A percentile compares a stretch with the other conserved stretches of the same genome.
These are phyloP conservation scores for Hydrocynus forskahlii DNA, from an alignment of 2,797 vertebrate species.

Conservation along the genomic window DNA sequence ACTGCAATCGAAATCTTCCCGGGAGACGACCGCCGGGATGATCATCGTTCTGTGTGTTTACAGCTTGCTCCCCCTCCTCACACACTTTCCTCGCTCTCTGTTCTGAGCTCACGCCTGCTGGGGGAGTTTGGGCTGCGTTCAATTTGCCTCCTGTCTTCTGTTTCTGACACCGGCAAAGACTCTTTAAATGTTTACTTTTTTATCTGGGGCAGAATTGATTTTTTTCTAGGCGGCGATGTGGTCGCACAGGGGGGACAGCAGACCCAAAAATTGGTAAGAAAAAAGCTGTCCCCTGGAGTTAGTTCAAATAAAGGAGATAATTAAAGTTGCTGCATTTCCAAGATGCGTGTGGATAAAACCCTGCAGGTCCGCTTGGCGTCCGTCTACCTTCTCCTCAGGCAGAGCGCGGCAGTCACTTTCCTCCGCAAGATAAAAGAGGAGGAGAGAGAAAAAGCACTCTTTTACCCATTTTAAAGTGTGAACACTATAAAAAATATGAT, in stretches of 20 bases:
- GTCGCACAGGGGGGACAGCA: background rate
- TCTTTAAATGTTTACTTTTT: conserved; percentile 40
- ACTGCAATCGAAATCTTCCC: conserved; percentile 6
- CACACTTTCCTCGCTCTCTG: background rate
- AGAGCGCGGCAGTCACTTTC: conserved; percentile 21
- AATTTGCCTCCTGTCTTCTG: conserved; percentile 6
- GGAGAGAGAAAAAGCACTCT: conserved; percentile 13
- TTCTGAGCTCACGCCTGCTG: background rate
- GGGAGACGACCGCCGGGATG: background rate
- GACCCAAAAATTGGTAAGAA: background rate
- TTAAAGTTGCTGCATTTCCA: conserved; percentile 33
- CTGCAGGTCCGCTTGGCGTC: conserved; percentile 20
- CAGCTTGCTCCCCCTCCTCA: background rate
- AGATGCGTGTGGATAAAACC: conserved; percentile 26
- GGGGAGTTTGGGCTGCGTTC: background rate
- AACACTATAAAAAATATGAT: background rate
- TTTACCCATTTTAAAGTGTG: conserved; percentile 15
- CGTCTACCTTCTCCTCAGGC: conserved; percentile 32
- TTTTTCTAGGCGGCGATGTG: background rate
- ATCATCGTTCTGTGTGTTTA: background rate
- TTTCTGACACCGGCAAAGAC: conserved; percentile 16
- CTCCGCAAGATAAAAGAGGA: conserved; percentile 2
- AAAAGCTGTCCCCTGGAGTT: conserved; percentile 23
- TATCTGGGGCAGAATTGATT: conserved; percentile 30
- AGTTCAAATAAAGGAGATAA: conserved; percentile 40